Evolutionary conservation across 1,140 invertebrate genomes (phyloP), one percentile per base, ranked within the genome.

Genomic region (Holotrichia oblita): DNA sequence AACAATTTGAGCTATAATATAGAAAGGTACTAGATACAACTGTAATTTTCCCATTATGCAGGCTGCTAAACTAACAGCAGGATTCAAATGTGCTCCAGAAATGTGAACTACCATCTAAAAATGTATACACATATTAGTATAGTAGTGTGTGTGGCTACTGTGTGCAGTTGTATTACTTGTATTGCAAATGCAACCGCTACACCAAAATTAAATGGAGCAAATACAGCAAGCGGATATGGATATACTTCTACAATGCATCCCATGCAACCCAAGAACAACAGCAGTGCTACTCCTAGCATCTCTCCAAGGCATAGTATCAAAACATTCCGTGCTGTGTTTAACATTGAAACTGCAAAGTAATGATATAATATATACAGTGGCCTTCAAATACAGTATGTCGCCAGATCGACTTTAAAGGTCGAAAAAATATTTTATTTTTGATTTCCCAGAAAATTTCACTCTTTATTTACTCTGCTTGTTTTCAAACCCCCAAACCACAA

Each of bases 191-290:
- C 91, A 34, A 95, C 91, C 14, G 90, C 90, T 24, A 95, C 87
- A 40, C 94, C 94, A 83, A 95, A 95, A 14, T 89, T 88, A 6
- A 92, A 88, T 14, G 44, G 24, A n/a, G 27, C 12, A 55, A 76
- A 61, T 48, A 75, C 44, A 14, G 22, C 0, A 2, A 40, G 6
- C 6, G 40, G 24, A 22, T 24, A 3, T 17, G 14, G 17, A 20
- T 27, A 14, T 40, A 69, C 44, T 14, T 44, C 40, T 0, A 64
- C 12, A n/a, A 69, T 42, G 75, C 93, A 92, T 0, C 92, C 91
- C 80, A 93, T 91, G 84, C 94, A 96, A 14, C 94, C 95, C 1
- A 96, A 84, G 78, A 94, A 91, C 0, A 96, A 89, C 24, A 96
- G 87, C 42, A 95, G 89, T 7, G 91, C 89, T 0, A 94, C 95